Percentiles rank a stretch among this genome's conserved stretches.
phyloP scores from a whole-genome alignment of 2,113 vertebrate species.

The Zeus faber region DNA sequence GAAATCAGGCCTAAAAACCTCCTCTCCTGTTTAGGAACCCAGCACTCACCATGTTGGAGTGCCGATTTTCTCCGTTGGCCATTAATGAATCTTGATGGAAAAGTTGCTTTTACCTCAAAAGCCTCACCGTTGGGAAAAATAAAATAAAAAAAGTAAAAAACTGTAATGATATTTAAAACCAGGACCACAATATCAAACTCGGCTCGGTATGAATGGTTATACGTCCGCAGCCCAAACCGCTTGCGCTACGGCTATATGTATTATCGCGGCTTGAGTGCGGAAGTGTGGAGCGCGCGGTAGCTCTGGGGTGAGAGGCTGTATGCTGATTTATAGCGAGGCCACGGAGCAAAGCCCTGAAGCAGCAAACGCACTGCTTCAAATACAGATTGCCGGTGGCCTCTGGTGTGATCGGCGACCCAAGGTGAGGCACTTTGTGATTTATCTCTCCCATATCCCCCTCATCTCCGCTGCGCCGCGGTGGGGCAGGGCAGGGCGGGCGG shows the following conservation, averaged over 20 bases:
- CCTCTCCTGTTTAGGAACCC: too few relatives aligned
- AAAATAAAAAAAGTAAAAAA: too few relatives aligned
- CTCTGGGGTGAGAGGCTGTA: constrained; percentile 51
- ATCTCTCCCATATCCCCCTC: constrained; percentile 75
- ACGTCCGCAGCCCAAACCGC: neutral
- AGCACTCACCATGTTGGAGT: too few relatives aligned
- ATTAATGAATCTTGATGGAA: too few relatives aligned
- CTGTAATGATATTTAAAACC: too few relatives aligned
- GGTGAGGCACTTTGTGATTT: constrained; percentile 82
- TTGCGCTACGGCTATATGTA: neutral
- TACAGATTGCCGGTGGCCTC: constrained; percentile 80
- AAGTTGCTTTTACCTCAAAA: too few relatives aligned
- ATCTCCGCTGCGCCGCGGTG: constrained; percentile 60
- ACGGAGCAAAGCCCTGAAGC: constrained; percentile 77
- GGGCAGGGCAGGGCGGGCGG: constrained; percentile 41
- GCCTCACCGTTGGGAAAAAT: too few relatives aligned
- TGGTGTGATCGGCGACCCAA: constrained; percentile 79
- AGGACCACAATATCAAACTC: neutral
- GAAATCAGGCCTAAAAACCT: too few relatives aligned
- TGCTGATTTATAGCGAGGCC: constrained; percentile 81
- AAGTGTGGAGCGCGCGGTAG: too few relatives aligned
- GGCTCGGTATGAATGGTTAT: neutral
- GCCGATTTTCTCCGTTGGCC: too few relatives aligned
- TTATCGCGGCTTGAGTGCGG: constrained; percentile 23
- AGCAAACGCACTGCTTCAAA: constrained; percentile 79